Evolutionary conservation across 2,888 invertebrate species (phyloP).

Genomic region (Toxonevra muliebris): DNA sequence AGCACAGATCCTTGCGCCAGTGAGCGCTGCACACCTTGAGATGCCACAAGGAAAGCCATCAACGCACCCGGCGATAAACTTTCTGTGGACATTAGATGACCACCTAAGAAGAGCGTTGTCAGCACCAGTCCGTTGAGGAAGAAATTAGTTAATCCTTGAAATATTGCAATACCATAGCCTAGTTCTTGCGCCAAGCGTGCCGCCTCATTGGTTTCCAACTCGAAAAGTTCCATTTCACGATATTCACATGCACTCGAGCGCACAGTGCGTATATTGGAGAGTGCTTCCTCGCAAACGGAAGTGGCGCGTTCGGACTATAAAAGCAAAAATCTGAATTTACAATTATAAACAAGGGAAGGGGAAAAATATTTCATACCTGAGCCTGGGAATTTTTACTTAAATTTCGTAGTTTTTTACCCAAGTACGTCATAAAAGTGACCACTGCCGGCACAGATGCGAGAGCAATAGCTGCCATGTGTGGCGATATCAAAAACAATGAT

Average conservation of each 20-base stretch:
- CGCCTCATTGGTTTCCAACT: slow-evolving; percentile 78
- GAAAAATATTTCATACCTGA: slow-evolving; percentile 70
- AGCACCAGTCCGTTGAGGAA: slow-evolving; percentile 83
- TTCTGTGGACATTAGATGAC: slow-evolving; percentile 83
- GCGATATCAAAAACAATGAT: slow-evolving; percentile 83
- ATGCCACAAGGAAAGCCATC: slow-evolving; percentile 95
- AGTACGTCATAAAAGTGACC: slow-evolving; percentile 82
- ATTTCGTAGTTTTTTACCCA: slow-evolving; percentile 81
- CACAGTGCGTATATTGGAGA: slow-evolving; percentile 93
- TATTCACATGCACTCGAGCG: slow-evolving; percentile 94
- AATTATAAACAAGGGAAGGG: not conserved
- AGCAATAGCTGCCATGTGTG: slow-evolving; percentile 86
- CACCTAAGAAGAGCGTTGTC: slow-evolving; percentile 89
- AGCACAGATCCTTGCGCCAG: slow-evolving; percentile 89
- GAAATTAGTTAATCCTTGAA: slow-evolving; percentile 88
- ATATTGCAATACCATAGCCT: slow-evolving; percentile 90
- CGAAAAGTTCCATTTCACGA: slow-evolving; percentile 78
- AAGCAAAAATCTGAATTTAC: slow-evolving; percentile 19
- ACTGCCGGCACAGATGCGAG: slow-evolving; percentile 86
- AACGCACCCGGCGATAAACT: slow-evolving; percentile 88
- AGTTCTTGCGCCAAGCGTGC: slow-evolving; percentile 78
- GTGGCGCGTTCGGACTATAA: slow-evolving; percentile 82
- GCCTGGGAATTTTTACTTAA: slow-evolving; percentile 83
- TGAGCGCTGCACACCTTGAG: slow-evolving; percentile 94
- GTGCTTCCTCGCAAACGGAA: slow-evolving; percentile 90